A percentile compares a stretch with the other conserved stretches of the same genome.
Evolutionary conservation across 2,888 invertebrate genomes (phyloP).

Genomic region (Iphiclides podalirius): DNA sequence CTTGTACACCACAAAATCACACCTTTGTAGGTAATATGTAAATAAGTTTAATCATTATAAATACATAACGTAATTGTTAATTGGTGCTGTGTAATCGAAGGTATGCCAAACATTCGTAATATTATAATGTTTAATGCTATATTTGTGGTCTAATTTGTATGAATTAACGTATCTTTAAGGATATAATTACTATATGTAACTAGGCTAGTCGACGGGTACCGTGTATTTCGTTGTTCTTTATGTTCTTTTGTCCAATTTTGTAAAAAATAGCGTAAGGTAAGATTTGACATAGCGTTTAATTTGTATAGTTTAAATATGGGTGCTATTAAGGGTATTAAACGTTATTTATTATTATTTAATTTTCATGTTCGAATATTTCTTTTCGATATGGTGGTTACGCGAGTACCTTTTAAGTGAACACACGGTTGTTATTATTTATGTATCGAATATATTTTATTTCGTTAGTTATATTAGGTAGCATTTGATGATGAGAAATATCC

Average conservation of each 20-base stretch:
- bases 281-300: constrained; percentile 36
- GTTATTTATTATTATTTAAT: constrained; percentile 33
- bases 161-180: constrained; percentile 31
- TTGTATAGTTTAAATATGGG: constrained; percentile 28
- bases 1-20: constrained; percentile 16
- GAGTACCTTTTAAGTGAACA: constrained; percentile 68
- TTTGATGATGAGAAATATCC: constrained; percentile 28
- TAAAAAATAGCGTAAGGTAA: constrained; percentile 54
- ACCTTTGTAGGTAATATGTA: constrained; percentile 19
- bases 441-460: constrained; percentile 17
- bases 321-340: constrained; percentile 57
- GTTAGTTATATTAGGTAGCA: constrained; percentile 8
- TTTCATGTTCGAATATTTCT: constrained; percentile 40
- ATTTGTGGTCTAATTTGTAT: constrained; percentile 32
- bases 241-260: constrained; percentile 73
- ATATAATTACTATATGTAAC: constrained; percentile 34
- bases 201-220: constrained; percentile 78
- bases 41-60: constrained; percentile 10
- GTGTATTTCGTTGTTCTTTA: constrained; percentile 62
- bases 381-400: constrained; percentile 65
- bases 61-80: neutral
- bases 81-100: neutral
- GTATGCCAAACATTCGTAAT: neutral
- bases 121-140: constrained; percentile 10
- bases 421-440: constrained; percentile 24